These are phyloP conservation scores for Epinephelus malabaricus DNA, from an alignment of 2,797 vertebrate species.

Conservation along the genomic window DNA sequence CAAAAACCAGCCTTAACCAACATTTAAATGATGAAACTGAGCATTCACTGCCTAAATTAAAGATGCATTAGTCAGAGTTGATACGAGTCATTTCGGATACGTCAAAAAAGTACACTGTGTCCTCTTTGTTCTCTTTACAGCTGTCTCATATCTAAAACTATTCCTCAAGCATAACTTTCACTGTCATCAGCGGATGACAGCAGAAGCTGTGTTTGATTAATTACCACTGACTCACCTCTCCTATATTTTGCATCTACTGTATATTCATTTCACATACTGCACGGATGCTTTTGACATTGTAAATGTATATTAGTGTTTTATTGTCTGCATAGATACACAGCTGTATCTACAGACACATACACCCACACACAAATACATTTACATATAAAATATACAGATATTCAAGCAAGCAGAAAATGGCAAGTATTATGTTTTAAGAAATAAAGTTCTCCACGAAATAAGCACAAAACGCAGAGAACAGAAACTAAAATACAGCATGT, in stretches of 20 bases:
- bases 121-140: constrained; percentile 35
- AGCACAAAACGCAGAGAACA: background rate
- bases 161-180: constrained; percentile 25
- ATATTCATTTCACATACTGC: constrained; percentile 4
- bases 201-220: constrained; percentile 30
- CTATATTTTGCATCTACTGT: constrained; percentile 18
- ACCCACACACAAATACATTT: background rate
- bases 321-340: constrained; percentile 9
- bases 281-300: background rate
- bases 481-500: constrained; percentile 10
- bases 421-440: constrained; percentile 10
- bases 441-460: constrained; percentile 11
- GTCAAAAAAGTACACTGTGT: constrained; percentile 28
- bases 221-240: constrained; percentile 27
- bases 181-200: constrained; percentile 17
- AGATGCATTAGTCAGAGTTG: constrained; percentile 45
- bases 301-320: background rate
- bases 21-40: constrained; percentile 38
- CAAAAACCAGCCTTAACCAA: constrained; percentile 37
- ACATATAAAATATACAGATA: background rate
- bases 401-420: constrained; percentile 1
- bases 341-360: background rate
- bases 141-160: constrained; percentile 29
- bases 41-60: constrained; percentile 36
- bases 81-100: constrained; percentile 37